Percentiles rank a stretch among this genome's conserved stretches.
These are phyloP conservation scores for Cephus rjabovi DNA, from an alignment of 2,888 invertebrate species.

Conservation along the genomic window DNA sequence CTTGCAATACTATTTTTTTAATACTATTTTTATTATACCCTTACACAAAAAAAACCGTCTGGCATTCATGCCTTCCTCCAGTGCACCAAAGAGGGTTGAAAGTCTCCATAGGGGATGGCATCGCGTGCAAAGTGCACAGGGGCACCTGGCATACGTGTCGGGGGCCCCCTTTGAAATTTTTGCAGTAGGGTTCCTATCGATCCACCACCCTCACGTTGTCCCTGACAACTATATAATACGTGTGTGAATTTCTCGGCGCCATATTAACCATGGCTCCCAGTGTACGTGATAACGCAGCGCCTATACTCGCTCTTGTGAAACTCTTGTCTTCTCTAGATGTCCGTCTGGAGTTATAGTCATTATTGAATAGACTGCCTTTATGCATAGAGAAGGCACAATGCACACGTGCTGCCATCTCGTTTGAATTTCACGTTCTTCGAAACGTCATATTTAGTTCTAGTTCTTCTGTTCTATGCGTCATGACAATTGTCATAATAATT, in stretches of 20 bases:
- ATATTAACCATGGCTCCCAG: not conserved
- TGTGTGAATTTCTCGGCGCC: not conserved
- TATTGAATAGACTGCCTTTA: not conserved
- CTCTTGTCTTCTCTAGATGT: not conserved
- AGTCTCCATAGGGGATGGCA: too few relatives aligned
- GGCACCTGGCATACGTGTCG: slow-evolving; percentile 21
- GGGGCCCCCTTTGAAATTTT: slow-evolving; percentile 40
- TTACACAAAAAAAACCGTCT: too few relatives aligned
- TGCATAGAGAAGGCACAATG: not conserved
- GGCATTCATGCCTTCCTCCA: too few relatives aligned
- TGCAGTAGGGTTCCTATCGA: slow-evolving; percentile 53
- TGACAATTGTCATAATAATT: not conserved
- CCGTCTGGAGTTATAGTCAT: not conserved
- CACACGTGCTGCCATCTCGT: not conserved
- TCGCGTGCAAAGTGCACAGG: slow-evolving; percentile 17
- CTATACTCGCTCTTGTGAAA: not conserved
- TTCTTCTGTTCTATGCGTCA: not conserved
- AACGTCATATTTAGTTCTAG: not conserved
- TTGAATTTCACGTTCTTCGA: not conserved
- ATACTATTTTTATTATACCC: too few relatives aligned
- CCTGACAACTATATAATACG: slow-evolving; percentile 11
- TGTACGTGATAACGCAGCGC: not conserved
- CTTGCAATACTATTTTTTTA: too few relatives aligned
- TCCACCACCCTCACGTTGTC: slow-evolving; percentile 34
- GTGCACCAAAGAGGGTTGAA: too few relatives aligned